Base-by-base conservation (phyloP, 2,888 invertebrate species). In the Agelastica alni region DNA sequence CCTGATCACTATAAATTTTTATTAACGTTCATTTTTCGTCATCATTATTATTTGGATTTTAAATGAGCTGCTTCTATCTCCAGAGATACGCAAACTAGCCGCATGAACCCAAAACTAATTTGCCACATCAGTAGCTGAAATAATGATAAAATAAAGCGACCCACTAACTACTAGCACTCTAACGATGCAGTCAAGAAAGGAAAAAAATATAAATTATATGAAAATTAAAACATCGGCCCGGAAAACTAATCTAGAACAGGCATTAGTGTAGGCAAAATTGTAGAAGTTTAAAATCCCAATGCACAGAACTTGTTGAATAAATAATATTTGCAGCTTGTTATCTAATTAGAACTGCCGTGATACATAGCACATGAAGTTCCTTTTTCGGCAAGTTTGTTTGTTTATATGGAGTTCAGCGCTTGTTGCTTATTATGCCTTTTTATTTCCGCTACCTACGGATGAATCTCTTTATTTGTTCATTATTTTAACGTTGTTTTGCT, bases 181-280 rank as follows among this genome's bases (percentile, higher is more conserved):
- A 16, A 16, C 7, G 9, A n/a, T 16, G 34, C 13, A 3, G 14
- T n/a, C 34, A 4, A 16, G 16, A 37, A 37, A 17, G 4, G 10
- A 22, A 37, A 39, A 48, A 48, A 39, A 31, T 31, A 31, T 48
- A 46, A 46, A 46, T 48, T 20, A 48, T 48, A 39, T 31, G 31
- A 37, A 52, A 45, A 52, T 52, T 52, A 52, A 52, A 52, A 52
- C 45, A 20, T 31, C 16, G 39, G 36, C 17, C 37, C 4, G 31
- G 18, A 32, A n/a, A 57, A 57, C 57, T 57, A 53, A 57, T 57
- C 51, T 45, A 37, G 28, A 56, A 56, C 56, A 42, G 44, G 48
- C 53, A 56, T 56, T 53, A 56, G 16, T 39, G 53, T 53, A 51
- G 34, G 56, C 52, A 53, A 56, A n/a, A 56, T 53, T 39, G 49